Evolutionary conservation across 2,888 invertebrate genomes (phyloP).

Genomic region (Zootermopsis nevadensis): DNA sequence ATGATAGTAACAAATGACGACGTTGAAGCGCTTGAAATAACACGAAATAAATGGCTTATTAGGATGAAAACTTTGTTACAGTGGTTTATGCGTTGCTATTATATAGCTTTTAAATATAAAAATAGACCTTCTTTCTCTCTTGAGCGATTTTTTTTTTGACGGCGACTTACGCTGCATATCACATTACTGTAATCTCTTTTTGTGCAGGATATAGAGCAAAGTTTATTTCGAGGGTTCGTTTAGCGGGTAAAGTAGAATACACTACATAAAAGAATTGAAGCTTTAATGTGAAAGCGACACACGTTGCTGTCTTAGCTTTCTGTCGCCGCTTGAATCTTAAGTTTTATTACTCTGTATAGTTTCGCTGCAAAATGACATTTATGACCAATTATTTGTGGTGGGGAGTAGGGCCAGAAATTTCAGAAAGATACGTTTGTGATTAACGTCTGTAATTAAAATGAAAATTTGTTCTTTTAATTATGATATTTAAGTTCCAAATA

Average conservation of each 20-base stretch:
- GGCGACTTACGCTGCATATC: not conserved
- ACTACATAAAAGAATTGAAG: not conserved
- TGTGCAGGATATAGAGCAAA: not conserved
- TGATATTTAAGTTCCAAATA: too few species aligned
- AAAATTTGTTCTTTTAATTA: too few species aligned
- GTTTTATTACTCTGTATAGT: not conserved
- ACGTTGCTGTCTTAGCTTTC: not conserved
- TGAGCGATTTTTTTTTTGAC: slow-evolving; percentile 21
- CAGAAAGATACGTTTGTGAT: too few species aligned
- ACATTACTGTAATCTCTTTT: not conserved
- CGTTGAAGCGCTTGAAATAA: slow-evolving; percentile 17
- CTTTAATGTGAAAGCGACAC: not conserved
- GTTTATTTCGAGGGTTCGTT: slow-evolving; percentile 19
- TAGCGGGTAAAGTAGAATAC: slow-evolving; percentile 10
- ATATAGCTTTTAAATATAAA: slow-evolving; percentile 17
- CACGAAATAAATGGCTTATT: slow-evolving; percentile 24
- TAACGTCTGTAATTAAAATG: too few species aligned
- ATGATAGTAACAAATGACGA: not conserved
- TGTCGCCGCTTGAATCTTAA: not conserved
- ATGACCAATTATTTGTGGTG: too few species aligned
- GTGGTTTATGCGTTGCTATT: not conserved
- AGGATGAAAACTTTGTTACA: slow-evolving; percentile 10
- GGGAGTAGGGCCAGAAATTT: too few species aligned
- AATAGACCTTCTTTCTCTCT: not conserved
- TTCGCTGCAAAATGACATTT: too few species aligned